Conservation (phyloP, 2,797 vertebrate genomes). For the Typhlichthys eigenmanni region DNA sequence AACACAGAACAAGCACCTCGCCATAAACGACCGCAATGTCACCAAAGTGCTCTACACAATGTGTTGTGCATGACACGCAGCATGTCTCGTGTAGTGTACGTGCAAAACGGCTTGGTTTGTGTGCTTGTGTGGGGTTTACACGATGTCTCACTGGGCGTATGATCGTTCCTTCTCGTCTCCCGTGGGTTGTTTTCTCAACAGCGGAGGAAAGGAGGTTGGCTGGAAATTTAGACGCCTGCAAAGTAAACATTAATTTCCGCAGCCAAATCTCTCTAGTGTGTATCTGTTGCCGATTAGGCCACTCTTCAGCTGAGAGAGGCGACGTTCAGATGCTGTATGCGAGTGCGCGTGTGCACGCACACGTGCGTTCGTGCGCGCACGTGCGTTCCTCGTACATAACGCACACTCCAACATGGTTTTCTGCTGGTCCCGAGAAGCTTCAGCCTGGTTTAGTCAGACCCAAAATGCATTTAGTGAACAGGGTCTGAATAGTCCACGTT, state of each 20-base stretch:
- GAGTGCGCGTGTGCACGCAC: slow-evolving; percentile 21
- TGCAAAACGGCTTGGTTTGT: background rate
- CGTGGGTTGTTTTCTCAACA: slow-evolving; percentile 66
- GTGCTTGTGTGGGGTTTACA: background rate
- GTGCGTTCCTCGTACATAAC: background rate
- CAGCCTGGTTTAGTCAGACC: no score
- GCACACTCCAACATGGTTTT: no score
- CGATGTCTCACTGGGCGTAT: no score
- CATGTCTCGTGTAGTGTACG: no score
- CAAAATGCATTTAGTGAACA: no score
- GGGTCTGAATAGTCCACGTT: no score
- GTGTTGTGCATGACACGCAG: no score
- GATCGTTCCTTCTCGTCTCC: slow-evolving; percentile 54
- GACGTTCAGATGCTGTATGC: slow-evolving; percentile 47
- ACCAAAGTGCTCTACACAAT: no score
- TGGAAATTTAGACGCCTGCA: slow-evolving; percentile 64
- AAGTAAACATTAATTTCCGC: slow-evolving; percentile 77
- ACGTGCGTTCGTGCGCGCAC: slow-evolving; percentile 17
- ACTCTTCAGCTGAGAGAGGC: slow-evolving; percentile 39
- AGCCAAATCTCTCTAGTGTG: slow-evolving; percentile 46
- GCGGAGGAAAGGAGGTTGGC: slow-evolving; percentile 40
- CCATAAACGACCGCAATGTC: no score
- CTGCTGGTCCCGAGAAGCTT: no score
- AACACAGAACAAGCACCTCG: no score
- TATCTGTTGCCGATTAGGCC: slow-evolving; percentile 69